Percentiles rank a stretch among this genome's conserved stretches.
These are phyloP conservation scores for Holacanthus passer DNA, from an alignment of 2,113 vertebrate genomes.

Conservation along the genomic window DNA sequence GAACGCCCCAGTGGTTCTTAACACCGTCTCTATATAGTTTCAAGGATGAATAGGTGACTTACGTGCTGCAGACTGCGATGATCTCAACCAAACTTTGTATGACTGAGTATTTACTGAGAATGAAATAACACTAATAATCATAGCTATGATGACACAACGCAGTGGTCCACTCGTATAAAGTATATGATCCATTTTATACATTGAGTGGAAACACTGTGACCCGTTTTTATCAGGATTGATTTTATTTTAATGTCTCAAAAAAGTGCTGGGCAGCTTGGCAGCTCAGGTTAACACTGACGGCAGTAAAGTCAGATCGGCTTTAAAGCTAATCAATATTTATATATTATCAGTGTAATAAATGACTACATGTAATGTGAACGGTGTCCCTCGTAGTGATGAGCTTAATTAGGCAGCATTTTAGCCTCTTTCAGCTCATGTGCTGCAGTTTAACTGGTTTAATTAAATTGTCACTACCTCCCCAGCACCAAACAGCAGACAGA, in stretches of 20 bases:
- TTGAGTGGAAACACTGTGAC: slow-evolving; percentile 10
- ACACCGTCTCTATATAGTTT: slow-evolving; percentile 40
- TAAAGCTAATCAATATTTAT: background rate
- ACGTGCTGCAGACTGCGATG: background rate
- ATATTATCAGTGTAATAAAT: background rate
- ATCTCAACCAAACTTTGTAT: slow-evolving; percentile 22
- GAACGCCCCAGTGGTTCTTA: slow-evolving; percentile 43
- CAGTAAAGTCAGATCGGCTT: background rate
- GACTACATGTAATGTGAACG: background rate
- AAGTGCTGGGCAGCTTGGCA: background rate
- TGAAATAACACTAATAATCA: background rate
- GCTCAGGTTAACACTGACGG: background rate
- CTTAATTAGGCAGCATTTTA: too few relatives aligned
- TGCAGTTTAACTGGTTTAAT: too few relatives aligned
- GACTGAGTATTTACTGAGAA: background rate
- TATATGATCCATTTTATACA: slow-evolving; percentile 13
- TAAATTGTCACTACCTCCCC: too few relatives aligned
- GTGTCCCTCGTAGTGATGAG: background rate
- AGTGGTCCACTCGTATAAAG: slow-evolving; percentile 4
- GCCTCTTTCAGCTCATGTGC: too few relatives aligned
- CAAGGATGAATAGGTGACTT: slow-evolving; percentile 12
- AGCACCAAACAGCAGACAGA: background rate
- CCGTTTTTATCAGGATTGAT: slow-evolving; percentile 7
- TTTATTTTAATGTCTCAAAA: slow-evolving; percentile 25
- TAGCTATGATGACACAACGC: slow-evolving; percentile 4